Base-by-base conservation (phyloP, 2,888 invertebrate species). In the Plagiodera versicolora region DNA sequence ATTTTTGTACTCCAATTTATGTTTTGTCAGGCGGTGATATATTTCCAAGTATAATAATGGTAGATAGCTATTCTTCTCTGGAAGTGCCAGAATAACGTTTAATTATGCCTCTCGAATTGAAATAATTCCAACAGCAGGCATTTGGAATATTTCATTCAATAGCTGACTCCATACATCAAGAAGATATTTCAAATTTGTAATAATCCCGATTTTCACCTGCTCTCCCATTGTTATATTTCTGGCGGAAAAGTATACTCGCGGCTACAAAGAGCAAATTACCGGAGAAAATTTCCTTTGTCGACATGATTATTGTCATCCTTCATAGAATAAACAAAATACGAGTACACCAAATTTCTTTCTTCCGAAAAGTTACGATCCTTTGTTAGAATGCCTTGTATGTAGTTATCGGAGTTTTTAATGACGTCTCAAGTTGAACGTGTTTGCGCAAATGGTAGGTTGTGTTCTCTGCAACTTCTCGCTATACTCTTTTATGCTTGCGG, bases 261-360 rank as follows among this genome's bases (percentile, higher is more conserved):
- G 17, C 48, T 53, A 53, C 39, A 54, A 58, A 53, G 48, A 35
- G 45, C 46, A 58, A 58, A 54, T 54, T 54, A 48, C 58, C 48
- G 28, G 48, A 58, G 58, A 54, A 57, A 53, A 48, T 58, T 58
- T 54, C 58, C 58, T 58, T 58, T 58, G 47, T 48, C 53, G 44
- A 48, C 48, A 30, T 58, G 53, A 58, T 58, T 58, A 58, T 53
- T 58, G 58, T 58, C 54, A 53, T 53, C 53, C 48, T 47, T 47
- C 32, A 58, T 39, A 14, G 39, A 54, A 53, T 58, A 54, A 53
- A 52, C 57, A 49, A 50, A 57, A 51, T 57, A 5, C 24, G 24
- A 6, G 4, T 6, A 57, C 19, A 57, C 57, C 19, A 20, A 45
- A 57, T 51, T 51, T 57, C 45, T 57, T 45, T 44, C 32, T 18